Evolutionary conservation across 2,888 invertebrate species (phyloP), one percentile per base, ranked within the genome.

Genomic region (Cantharis nigra): DNA sequence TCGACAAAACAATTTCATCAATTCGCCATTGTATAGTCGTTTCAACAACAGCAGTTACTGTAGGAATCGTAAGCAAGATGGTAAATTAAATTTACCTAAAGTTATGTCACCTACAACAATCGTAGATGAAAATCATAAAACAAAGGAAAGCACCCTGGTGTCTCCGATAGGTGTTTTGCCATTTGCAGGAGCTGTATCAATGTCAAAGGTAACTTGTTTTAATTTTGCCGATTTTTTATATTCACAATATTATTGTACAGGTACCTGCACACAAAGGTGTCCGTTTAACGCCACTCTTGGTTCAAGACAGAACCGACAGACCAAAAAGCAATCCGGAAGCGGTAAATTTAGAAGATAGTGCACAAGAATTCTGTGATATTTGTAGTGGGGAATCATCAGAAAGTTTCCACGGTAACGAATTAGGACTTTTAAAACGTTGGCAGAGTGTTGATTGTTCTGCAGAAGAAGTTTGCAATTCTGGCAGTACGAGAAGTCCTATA

Each of bases 261-360:
- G 75, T 78, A 33, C 63, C 78, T 0, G 79, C 84, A 13, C 80
- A 83, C 62, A 83, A 83, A 75, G 80, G 87, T 62, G 83, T 87
- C 13, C 87, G 86, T 69, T 79, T 88, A 70, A 85, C 87, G 0
- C 85, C 86, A 26, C 80, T 88, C 26, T 85, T 85, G 11, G 81
- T 89, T 0, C 86, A 87, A 62, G 87, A 87, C 16, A 81, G 82
- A 18, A 81, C 83, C 11, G 88, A 88, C 62, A 81, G 88, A 49
- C 87, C 88, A 3, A 89, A 88, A 81, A 88, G 87, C 63, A 86
- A 87, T 30, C 87, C 88, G 0, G 87, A 88, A 75, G 86, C 87
- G 33, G 82, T 88, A 14, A 86, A 87, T 70, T 78, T 88, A 49
- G 88, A 88, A 73, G 87, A 88, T 71, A 83, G 87, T 49, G 83